Percentiles rank a stretch among this genome's conserved stretches.
These are phyloP conservation scores for Drosophila stalkeri DNA, from an alignment of 2,888 invertebrate genomes.

Conservation along the genomic window DNA sequence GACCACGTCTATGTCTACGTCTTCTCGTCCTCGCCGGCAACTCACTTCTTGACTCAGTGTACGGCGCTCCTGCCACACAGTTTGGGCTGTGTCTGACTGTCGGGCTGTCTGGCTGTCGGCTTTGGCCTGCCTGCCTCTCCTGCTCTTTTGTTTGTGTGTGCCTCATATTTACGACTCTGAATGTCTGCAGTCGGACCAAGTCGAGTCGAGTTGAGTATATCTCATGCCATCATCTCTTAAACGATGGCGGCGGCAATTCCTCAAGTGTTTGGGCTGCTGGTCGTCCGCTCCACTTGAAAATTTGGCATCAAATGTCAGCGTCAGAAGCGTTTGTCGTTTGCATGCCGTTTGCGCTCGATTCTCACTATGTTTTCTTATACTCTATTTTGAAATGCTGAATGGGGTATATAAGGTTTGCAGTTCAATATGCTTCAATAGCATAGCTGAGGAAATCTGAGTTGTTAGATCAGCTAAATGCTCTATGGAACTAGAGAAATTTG, in stretches of 20 bases:
- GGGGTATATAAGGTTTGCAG: neutral
- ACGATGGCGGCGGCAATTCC: constrained; percentile 79
- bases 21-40: constrained; percentile 31
- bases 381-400: neutral
- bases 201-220: constrained; percentile 62
- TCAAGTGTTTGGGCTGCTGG: constrained; percentile 76
- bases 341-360: constrained; percentile 74
- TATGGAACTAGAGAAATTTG: neutral
- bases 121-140: constrained; percentile 11
- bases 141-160: constrained; percentile 70
- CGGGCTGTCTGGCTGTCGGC: constrained; percentile 22
- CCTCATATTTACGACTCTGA: constrained; percentile 77
- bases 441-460: too few species aligned
- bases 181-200: constrained; percentile 32
- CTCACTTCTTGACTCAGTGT: constrained; percentile 43
- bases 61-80: constrained; percentile 30
- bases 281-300: constrained; percentile 75
- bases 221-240: constrained; percentile 79
- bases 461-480: too few species aligned
- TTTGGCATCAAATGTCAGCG: constrained; percentile 82
- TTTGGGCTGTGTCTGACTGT: constrained; percentile 18
- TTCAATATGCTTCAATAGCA: neutral
- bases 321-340: constrained; percentile 73
- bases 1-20: constrained; percentile 39
- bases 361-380: constrained; percentile 62